These are phyloP conservation scores for Chrysolina americana DNA, from an alignment of 2,888 invertebrate genomes.

Conservation along the genomic window DNA sequence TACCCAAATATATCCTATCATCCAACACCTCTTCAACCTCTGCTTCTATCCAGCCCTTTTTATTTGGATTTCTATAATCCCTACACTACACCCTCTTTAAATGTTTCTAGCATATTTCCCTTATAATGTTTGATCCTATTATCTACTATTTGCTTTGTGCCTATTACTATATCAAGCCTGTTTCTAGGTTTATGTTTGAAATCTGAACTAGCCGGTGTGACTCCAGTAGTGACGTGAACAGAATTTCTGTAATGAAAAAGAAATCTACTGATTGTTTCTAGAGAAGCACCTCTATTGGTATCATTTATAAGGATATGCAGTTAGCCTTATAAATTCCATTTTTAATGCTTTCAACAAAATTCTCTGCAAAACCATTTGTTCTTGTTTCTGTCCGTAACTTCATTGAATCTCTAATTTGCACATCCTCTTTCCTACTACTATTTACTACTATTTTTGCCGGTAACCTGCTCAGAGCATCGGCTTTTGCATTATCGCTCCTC, in stretches of 20 bases:
- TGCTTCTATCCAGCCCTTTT: constrained; percentile 32
- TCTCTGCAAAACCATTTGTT: too few species aligned
- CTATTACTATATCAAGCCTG: constrained; percentile 21
- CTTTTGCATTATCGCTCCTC: too few species aligned
- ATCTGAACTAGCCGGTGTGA: constrained; percentile 17
- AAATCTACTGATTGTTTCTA: neutral
- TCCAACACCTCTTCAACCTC: constrained; percentile 32
- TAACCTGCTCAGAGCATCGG: too few species aligned
- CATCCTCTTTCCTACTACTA: too few species aligned
- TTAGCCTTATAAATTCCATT: too few species aligned
- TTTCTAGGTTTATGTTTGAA: constrained; percentile 29
- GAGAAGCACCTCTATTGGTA: too few species aligned
- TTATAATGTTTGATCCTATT: constrained; percentile 1
- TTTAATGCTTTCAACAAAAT: too few species aligned
- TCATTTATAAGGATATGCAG: too few species aligned
- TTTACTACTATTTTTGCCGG: too few species aligned
- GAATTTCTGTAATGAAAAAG: constrained; percentile 14
- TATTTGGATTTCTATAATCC: constrained; percentile 35
- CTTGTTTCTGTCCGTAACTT: too few species aligned
- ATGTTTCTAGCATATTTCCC: constrained; percentile 21
- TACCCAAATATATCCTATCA: constrained; percentile 31
- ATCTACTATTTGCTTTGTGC: neutral
- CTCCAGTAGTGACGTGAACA: constrained; percentile 1
- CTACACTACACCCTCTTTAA: constrained; percentile 25
- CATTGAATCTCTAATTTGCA: too few species aligned